Evolutionary conservation across 2,888 invertebrate genomes (phyloP).

Genomic region (Brachyptera putata): DNA sequence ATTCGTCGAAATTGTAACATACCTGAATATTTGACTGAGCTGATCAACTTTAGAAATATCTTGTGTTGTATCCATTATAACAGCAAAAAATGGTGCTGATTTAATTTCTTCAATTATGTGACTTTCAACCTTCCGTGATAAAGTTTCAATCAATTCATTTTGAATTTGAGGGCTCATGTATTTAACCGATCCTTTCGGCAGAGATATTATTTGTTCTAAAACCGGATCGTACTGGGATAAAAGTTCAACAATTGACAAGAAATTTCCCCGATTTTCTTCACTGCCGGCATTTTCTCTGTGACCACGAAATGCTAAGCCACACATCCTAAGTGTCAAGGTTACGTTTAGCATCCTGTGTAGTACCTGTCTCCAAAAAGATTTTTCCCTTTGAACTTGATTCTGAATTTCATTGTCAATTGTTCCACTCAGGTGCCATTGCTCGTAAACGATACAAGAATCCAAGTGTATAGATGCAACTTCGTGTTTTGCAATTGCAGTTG

Average conservation of each 20-base stretch:
- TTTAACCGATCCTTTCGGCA: neutral
- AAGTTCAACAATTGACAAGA: neutral
- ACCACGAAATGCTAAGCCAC: constrained; percentile 31
- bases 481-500: neutral
- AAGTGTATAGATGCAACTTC: neutral
- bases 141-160: constrained; percentile 19
- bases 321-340: neutral
- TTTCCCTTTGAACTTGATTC: neutral
- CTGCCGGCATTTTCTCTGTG: neutral
- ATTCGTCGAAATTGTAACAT: no score
- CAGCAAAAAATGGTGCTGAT: neutral
- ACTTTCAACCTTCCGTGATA: neutral
- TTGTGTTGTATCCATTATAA: constrained; percentile 23
- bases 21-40: constrained; percentile 13
- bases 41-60: constrained; percentile 25
- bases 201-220: neutral
- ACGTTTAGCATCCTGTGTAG: neutral
- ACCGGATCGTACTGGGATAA: neutral
- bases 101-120: constrained; percentile 1
- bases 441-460: neutral
- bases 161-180: constrained; percentile 23
- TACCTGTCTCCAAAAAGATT: neutral
- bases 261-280: constrained; percentile 28
- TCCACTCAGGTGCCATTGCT: neutral
- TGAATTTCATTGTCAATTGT: neutral